Evolutionary conservation across 2,113 vertebrate genomes (phyloP), one percentile per base, ranked within the genome.

Genomic region (Struthio camelus): DNA sequence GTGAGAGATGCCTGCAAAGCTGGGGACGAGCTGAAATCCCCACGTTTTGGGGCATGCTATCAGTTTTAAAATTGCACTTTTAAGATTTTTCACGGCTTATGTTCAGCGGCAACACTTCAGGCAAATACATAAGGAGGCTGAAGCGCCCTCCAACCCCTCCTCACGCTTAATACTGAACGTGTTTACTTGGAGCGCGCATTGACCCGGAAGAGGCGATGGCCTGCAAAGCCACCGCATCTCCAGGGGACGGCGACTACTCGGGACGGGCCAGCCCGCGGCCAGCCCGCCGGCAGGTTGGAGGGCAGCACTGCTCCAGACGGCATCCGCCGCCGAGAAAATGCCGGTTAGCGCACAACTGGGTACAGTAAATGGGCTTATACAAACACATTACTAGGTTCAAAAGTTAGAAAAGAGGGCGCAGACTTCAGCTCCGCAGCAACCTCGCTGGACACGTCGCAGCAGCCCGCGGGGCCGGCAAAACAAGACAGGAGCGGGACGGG

Each of bases 21-120:
- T 34, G 8, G 24, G 22, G 58, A 10, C 61, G 42, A 86, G 71
- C 0, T 10, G 2, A 77, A 84, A 85, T 6, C 32, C 7, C n/a
- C 9, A 7, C n/a, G 22, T 88, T 79, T 69, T 0, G 0, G 36
- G 71, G 64, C 34, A 70, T 28, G 56, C 13, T 27, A 22, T 10
- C 42, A 78, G 50, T 84, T 91, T 71, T 51, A 64, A 91, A 87
- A 85, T 15, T 10, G 69, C 38, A 46, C n/a, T 85, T 73, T 18
- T 56, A 19, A 44, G 1, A 1, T 51, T 95, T 88, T 71, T 48
- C 66, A 80, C 36, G 44, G 40, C 30, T 70, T 93, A 34, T 12
- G 89, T 91, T 79, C 72, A 86, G 80, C 38, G 85, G 48, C 10
- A 87, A 36, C 92, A 89, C 59, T 86, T 76, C 79, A 85, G 67